Evolutionary conservation across 2,888 invertebrate genomes (phyloP), one percentile per base, ranked within the genome.

Genomic region (Pollenia labialis): DNA sequence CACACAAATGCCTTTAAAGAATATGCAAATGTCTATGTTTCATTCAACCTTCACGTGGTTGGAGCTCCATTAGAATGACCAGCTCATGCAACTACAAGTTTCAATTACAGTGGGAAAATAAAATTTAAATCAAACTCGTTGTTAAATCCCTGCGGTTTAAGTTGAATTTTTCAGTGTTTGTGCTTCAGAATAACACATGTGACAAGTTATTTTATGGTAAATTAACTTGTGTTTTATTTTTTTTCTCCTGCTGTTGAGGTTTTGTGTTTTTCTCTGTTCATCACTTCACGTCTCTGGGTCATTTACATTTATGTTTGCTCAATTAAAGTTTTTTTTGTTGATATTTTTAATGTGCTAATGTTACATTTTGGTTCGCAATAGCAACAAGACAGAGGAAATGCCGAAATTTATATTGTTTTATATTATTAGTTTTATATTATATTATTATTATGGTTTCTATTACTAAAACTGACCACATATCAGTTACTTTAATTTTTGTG

Each of bases 391-490:
- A 10, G 12, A 44, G 18, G 1, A 18, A 44, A 10, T 6, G 14
- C 2, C 9, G 16, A 71, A 58, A 50, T 18, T 9, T n/a, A 42
- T 4, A 18, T 40, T 14, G 14, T 18, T 16, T 42, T 9, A 64
- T 66, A 46, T 18, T 40, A 40, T 48, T n/a, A n/a, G 14, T 18
- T 16, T 42, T 9, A 64, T 66, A 46, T 18, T 40, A 40, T 48
- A 44, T n/a, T 48, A 60, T 68, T 69, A 62, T 76, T 62, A 62
- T 71, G 60, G 76, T 56, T 54, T 62, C 9, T 56, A 68, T 60
- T 18, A 54, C n/a, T 46, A 44, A 74, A 68, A 32, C 46, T 52
- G 23, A 75, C 81, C 74, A 52, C 81, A 81, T 75, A 75, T 81
- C 16, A 81, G 50, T 68, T 44, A 75, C 68, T 81, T 44, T 46